A percentile compares a stretch with the other conserved stretches of the same genome.
phyloP scores from a whole-genome alignment of 2,888 invertebrate species.

The Drosophila borealis region DNA sequence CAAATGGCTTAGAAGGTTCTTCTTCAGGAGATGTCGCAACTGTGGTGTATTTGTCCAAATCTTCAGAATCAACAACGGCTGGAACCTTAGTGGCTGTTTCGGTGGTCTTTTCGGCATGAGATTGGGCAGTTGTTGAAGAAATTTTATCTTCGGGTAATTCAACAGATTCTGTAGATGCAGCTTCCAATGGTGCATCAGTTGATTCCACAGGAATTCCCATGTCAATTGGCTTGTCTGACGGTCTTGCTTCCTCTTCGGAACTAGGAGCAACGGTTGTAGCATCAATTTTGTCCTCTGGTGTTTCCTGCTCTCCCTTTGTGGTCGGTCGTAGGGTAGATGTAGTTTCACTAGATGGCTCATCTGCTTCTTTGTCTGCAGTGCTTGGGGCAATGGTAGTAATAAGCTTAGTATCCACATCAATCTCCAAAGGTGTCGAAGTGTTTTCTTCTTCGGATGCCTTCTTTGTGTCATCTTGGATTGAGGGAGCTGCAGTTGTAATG shows the following conservation, averaged over 20 bases:
- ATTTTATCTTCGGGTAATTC: slow-evolving; percentile 40
- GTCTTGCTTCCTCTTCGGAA: slow-evolving; percentile 23
- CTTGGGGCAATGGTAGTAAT: slow-evolving; percentile 27
- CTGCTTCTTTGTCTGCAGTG: slow-evolving; percentile 29
- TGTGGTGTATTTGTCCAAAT: slow-evolving; percentile 45
- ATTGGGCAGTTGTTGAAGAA: slow-evolving; percentile 36
- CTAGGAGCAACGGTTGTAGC: slow-evolving; percentile 29
- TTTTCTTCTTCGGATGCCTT: slow-evolving; percentile 35
- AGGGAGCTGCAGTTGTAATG: slow-evolving; percentile 27
- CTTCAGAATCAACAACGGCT: slow-evolving; percentile 26
- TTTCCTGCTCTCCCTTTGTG: slow-evolving; percentile 33
- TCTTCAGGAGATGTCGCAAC: slow-evolving; percentile 36
- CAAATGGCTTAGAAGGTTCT: slow-evolving; percentile 27
- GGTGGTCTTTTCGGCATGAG: slow-evolving; percentile 38
- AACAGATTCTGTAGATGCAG: slow-evolving; percentile 54
- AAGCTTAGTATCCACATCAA: slow-evolving; percentile 31
- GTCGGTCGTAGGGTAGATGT: slow-evolving; percentile 30
- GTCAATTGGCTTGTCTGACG: slow-evolving; percentile 30
- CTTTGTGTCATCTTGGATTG: slow-evolving; percentile 33
- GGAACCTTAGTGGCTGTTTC: slow-evolving; percentile 43
- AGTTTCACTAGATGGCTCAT: slow-evolving; percentile 7
- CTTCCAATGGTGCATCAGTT: slow-evolving; percentile 44
- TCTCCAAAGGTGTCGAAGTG: slow-evolving; percentile 21
- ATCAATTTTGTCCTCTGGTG: slow-evolving; percentile 29
- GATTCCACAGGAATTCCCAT: slow-evolving; percentile 12